Base-by-base conservation (phyloP, 2,113 vertebrate species). In the Grallaria varia region DNA sequence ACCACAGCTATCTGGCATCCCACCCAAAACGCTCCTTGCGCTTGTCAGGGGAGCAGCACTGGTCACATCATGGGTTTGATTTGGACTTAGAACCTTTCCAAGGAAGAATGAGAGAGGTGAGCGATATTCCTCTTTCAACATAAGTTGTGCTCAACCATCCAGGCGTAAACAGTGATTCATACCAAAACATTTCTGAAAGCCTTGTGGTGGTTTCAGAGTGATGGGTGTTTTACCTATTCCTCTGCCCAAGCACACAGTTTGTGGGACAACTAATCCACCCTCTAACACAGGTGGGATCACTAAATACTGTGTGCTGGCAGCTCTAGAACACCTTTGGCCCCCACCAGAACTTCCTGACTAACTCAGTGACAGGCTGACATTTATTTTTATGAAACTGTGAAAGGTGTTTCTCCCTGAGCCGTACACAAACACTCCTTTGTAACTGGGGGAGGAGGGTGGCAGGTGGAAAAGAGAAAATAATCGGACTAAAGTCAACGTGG, bases 351-450 rank as follows among this genome's bases (percentile, higher is more conserved):
- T 87, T 82, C 33, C 88, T 49, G 53, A 53, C 52, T 84, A 72
- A 35, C n/a, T 82, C 78, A 28, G 40, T 6, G 5, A 6, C 71
- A 87, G 56, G 33, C 53, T 94, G 79, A 55, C 0, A 33, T 80
- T 88, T 90, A 22, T 84, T 95, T 93, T 94, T 42, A 71, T 68
- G 62, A 31, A 81, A 55, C 63, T 66, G 33, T 56, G 83, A 52
- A 90, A 86, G 79, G 64, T 95, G 79, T 84, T 93, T 97, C 56
- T 95, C n/a, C 72, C 82, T 63, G 64, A 85, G 75, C 50, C 63
- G 72, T 77, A 59, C 72, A 88, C 64, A 90, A 88, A 86, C 47
- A 39, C 53, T 74, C 33, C 17, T 84, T 93, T 95, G 83, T 93
- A 92, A 76, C 31, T 0, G 1, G 14, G 25, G 50, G 45, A 62